These are phyloP conservation scores for Chaetodon trifasciatus DNA, from an alignment of 2,797 vertebrate species.

Conservation along the genomic window DNA sequence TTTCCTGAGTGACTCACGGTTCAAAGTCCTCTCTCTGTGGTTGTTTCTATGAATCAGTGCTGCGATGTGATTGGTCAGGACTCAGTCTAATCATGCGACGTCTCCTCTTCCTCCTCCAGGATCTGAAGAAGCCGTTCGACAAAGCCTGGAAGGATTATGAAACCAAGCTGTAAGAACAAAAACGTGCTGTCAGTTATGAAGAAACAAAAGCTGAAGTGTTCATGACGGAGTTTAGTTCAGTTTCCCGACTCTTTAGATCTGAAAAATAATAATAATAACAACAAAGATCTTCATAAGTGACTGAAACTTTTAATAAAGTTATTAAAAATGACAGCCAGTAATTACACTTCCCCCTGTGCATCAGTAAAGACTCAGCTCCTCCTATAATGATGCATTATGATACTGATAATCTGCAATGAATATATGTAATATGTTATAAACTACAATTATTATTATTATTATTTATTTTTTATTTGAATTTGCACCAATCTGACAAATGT, in stretches of 20 bases:
- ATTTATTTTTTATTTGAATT: too few species aligned
- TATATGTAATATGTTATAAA: too few species aligned
- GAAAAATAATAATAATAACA: neutral
- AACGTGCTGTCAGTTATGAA: neutral
- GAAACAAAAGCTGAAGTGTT: neutral
- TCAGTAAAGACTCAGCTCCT: too few species aligned
- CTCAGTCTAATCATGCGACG: constrained; percentile 22
- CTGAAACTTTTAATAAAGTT: too few species aligned
- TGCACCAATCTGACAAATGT: too few species aligned
- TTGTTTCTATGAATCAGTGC: neutral
- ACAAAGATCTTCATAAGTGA: too few species aligned
- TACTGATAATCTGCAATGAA: too few species aligned
- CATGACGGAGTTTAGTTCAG: too few species aligned
- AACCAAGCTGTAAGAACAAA: constrained; percentile 93
- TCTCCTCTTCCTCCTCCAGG: constrained; percentile 81
- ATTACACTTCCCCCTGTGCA: too few species aligned
- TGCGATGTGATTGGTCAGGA: constrained; percentile 10
- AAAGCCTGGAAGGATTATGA: constrained; percentile 99
- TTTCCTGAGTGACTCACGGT: constrained; percentile 27
- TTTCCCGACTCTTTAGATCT: neutral
- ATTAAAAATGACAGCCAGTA: too few species aligned
- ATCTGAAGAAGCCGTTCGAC: constrained; percentile 98
- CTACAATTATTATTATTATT: too few species aligned
- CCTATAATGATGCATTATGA: too few species aligned
- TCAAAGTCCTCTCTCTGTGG: constrained; percentile 39